phyloP scores from a whole-genome alignment of 2,888 invertebrate species.

The Cheilosia vulpina region DNA sequence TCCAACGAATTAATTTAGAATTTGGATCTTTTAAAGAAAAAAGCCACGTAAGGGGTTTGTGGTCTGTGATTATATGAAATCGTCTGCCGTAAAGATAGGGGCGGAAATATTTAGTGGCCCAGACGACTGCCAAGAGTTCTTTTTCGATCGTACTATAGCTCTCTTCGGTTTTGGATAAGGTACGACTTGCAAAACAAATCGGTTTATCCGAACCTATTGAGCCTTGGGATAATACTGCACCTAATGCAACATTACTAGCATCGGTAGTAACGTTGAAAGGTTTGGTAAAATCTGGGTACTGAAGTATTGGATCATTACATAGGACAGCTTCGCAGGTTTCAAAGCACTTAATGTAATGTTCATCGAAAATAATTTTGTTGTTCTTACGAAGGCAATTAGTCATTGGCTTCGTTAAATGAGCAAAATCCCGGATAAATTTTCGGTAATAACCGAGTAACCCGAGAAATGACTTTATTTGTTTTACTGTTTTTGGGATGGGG shows the following conservation, averaged over 20 bases:
- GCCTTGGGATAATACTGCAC: no score
- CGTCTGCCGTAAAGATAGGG: slow-evolving; percentile 76
- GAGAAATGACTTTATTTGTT: slow-evolving; percentile 77
- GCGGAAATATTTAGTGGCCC: no score
- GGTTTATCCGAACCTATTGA: no score
- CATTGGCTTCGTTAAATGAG: slow-evolving; percentile 10
- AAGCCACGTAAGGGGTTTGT: slow-evolving; percentile 74
- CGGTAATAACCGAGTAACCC: slow-evolving; percentile 24
- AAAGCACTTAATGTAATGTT: neutral
- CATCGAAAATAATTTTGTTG: neutral
- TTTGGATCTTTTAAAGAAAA: slow-evolving; percentile 79
- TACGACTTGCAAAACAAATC: no score
- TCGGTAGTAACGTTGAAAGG: neutral
- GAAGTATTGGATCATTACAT: neutral
- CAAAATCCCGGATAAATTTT: slow-evolving; percentile 10
- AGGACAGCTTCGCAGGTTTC: neutral
- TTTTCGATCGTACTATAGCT: no score
- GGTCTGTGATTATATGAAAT: slow-evolving; percentile 82
- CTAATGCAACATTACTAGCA: neutral
- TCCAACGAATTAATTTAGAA: slow-evolving; percentile 80
- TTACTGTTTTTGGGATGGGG: slow-evolving; percentile 72
- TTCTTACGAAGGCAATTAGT: neutral
- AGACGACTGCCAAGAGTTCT: no score
- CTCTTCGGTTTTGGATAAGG: no score
- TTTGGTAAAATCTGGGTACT: slow-evolving; percentile 1